Conservation (phyloP, 2,113 vertebrate genomes). For the Thalassarche chlororhynchos region DNA sequence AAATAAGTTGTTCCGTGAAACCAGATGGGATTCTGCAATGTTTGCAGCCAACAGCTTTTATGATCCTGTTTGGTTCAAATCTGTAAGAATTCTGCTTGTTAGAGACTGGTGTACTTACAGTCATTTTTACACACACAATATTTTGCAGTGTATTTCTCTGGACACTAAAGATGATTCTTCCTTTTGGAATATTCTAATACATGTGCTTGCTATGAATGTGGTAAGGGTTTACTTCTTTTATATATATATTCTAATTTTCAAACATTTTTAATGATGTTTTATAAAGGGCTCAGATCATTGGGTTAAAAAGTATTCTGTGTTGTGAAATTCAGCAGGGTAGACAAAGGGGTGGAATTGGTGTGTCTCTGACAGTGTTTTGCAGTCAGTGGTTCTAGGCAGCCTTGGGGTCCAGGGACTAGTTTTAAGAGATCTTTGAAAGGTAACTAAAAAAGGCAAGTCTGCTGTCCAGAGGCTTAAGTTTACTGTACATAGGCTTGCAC, state of each 20-base stretch:
- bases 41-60: conserved; percentile 16
- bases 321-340: not conserved
- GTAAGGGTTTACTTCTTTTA: not conserved
- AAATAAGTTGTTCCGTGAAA: conserved; percentile 1
- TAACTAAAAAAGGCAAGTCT: not conserved
- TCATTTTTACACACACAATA: not conserved
- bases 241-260: not conserved
- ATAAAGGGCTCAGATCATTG: not conserved
- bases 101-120: not conserved
- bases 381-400: not conserved
- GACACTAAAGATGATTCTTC: not conserved
- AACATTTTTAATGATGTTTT: not conserved
- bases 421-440: not conserved
- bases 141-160: not conserved
- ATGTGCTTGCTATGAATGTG: not conserved
- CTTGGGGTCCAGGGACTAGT: not conserved
- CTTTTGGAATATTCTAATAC: not conserved
- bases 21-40: conserved; percentile 27
- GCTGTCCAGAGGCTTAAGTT: not conserved
- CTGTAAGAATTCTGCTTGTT: not conserved
- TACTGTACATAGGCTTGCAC: not conserved
- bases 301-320: not conserved
- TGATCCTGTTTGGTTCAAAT: not conserved
- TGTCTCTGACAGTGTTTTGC: not conserved
- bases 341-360: not conserved